Percentiles rank a stretch among this genome's conserved stretches.
These are phyloP conservation scores for Suncus etruscus DNA, from an alignment of 2,113 vertebrate species.

Conservation along the genomic window DNA sequence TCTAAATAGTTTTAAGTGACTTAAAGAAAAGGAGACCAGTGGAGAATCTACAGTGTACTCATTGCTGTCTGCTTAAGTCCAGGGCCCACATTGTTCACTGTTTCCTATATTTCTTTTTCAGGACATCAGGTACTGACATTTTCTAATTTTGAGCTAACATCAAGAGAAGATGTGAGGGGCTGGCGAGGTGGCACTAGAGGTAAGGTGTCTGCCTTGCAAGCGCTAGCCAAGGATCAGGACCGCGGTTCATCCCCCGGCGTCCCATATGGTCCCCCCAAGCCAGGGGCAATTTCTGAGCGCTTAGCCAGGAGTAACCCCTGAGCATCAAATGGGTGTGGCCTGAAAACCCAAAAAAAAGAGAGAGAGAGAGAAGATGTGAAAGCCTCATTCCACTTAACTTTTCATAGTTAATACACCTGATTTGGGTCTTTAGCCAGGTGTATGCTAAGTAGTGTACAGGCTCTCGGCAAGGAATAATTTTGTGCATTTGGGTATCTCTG, in stretches of 20 bases:
- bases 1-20: not conserved
- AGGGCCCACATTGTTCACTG: not conserved
- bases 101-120: not conserved
- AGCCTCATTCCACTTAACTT: not conserved
- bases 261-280: too few species aligned
- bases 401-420: too few species aligned
- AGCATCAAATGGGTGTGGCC: too few species aligned
- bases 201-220: too few species aligned
- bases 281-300: too few species aligned
- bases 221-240: too few species aligned
- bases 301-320: too few species aligned
- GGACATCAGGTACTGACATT: not conserved
- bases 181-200: too few species aligned
- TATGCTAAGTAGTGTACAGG: not conserved
- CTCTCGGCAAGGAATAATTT: too few species aligned
- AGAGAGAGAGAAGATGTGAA: not conserved
- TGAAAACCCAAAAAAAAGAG: too few species aligned
- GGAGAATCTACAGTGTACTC: rapidly evolving
- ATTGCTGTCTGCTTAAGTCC: not conserved
- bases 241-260: too few species aligned
- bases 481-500: not conserved
- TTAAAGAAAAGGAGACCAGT: too few species aligned
- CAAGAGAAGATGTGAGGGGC: not conserved
- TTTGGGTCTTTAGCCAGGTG: not conserved
- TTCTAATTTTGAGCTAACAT: not conserved